Conservation (phyloP, 2,113 vertebrate genomes). For the Mormyrus lacerda region DNA sequence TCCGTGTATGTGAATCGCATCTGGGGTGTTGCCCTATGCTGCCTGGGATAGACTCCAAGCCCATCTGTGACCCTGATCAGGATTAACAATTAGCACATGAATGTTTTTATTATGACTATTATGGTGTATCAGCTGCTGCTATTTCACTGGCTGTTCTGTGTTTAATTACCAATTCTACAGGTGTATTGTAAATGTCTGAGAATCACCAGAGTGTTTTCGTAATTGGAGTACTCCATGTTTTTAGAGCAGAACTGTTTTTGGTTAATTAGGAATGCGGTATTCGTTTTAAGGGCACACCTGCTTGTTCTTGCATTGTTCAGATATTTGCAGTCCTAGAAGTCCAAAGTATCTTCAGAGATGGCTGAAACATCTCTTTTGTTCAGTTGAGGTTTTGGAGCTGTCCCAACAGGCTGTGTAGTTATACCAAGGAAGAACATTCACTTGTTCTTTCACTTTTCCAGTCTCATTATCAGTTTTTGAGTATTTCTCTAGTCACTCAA, state of each 20-base stretch:
- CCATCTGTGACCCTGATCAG: not conserved
- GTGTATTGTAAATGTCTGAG: not conserved
- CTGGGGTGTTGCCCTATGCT: not conserved
- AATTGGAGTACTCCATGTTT: not conserved
- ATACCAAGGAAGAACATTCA: not conserved
- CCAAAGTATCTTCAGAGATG: not conserved
- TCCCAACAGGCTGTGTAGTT: conserved; percentile 4
- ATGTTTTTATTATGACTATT: not conserved
- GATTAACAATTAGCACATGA: not conserved
- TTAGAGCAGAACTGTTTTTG: not conserved
- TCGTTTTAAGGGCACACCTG: not conserved
- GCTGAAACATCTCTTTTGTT: not conserved
- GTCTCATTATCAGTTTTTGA: not conserved
- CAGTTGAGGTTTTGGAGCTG: not conserved
- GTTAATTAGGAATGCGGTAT: not conserved
- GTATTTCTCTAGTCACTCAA: not conserved
- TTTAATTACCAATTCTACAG: not conserved
- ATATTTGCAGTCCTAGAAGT: not conserved
- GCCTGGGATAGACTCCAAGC: not conserved
- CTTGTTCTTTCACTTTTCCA: not conserved
- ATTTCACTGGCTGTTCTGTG: not conserved
- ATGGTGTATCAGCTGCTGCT: not conserved
- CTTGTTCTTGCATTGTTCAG: not conserved
- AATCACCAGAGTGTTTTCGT: not conserved
- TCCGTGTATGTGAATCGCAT: not conserved